Percentiles rank a stretch among this genome's conserved stretches.
Conservation (phyloP, 2,888 invertebrate genomes). For the Calliopum simillimum region DNA sequence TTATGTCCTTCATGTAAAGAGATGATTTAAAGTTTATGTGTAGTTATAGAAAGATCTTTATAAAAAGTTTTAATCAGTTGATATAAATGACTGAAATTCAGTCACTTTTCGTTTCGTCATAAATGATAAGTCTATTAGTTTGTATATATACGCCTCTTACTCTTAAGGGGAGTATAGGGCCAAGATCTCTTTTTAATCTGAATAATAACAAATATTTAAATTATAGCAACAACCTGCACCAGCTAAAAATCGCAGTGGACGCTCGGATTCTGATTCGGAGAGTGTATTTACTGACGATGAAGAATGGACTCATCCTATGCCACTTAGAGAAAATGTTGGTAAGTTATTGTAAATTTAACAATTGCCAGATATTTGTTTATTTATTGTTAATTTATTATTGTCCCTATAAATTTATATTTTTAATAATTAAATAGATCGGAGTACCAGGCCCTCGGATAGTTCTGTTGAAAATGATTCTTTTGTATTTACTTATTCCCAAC, state of each 20-base stretch:
- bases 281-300: slow-evolving; percentile 79
- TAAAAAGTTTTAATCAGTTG: too few relatives aligned
- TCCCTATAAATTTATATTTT: slow-evolving; percentile 28
- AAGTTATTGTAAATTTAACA: slow-evolving; percentile 38
- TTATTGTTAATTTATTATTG: slow-evolving; percentile 1
- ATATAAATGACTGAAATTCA: background rate
- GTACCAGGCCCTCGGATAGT: slow-evolving; percentile 71
- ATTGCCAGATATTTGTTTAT: background rate
- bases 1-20: too few relatives aligned
- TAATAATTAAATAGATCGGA: slow-evolving; percentile 58
- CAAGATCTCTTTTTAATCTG: too few relatives aligned
- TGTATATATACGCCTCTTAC: too few relatives aligned
- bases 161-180: too few relatives aligned
- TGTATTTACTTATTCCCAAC: slow-evolving; percentile 70
- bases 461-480: slow-evolving; percentile 71
- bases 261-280: slow-evolving; percentile 75
- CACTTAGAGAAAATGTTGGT: slow-evolving; percentile 66
- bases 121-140: too few relatives aligned
- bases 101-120: too few relatives aligned
- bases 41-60: too few relatives aligned
- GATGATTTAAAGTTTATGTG: too few relatives aligned
- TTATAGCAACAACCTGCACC: slow-evolving; percentile 57
- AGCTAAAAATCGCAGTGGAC: slow-evolving; percentile 52
- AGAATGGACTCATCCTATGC: slow-evolving; percentile 72
- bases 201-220: too few relatives aligned